A percentile compares a stretch with the other conserved stretches of the same genome.
These are phyloP conservation scores for Papilio aristodemus DNA, from an alignment of 1,140 invertebrate genomes.

Conservation along the genomic window DNA sequence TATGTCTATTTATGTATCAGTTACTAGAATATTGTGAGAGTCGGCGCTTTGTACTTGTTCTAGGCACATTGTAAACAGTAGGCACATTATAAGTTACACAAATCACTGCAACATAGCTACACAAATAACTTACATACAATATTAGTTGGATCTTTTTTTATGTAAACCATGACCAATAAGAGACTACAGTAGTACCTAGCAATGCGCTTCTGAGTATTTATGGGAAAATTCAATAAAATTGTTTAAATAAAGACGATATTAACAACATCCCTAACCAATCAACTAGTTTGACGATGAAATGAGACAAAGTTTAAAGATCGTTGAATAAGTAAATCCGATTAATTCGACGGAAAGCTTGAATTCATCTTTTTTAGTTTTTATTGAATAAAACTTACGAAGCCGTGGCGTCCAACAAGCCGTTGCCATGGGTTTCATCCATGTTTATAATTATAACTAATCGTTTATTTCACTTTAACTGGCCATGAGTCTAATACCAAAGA, in stretches of 20 bases:
- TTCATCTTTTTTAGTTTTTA: neutral
- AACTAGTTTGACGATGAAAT: neutral
- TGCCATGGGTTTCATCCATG: slow-evolving; percentile 58
- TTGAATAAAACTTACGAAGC: slow-evolving; percentile 51
- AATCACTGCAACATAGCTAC: neutral
- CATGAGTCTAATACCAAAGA: neutral
- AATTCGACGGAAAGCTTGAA: neutral
- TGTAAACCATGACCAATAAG: too few relatives aligned
- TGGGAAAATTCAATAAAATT: neutral
- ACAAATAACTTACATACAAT: too few relatives aligned
- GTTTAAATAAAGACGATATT: neutral
- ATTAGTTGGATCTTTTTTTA: too few relatives aligned
- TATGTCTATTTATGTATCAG: too few relatives aligned
- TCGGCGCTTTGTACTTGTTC: too few relatives aligned
- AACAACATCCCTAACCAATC: too few relatives aligned
- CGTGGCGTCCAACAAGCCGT: slow-evolving; percentile 44
- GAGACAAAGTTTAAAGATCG: neutral
- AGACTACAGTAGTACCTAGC: too few relatives aligned
- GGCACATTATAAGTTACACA: too few relatives aligned
- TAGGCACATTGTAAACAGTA: too few relatives aligned
- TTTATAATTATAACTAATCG: slow-evolving; percentile 23
- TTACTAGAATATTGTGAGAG: too few relatives aligned
- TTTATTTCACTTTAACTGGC: slow-evolving; percentile 19
- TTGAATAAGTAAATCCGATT: neutral
- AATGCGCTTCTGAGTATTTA: too few relatives aligned